A percentile compares a stretch with the other conserved stretches of the same genome.
phyloP scores from a whole-genome alignment of 2,797 vertebrate species.

The Fundulus diaphanus region DNA sequence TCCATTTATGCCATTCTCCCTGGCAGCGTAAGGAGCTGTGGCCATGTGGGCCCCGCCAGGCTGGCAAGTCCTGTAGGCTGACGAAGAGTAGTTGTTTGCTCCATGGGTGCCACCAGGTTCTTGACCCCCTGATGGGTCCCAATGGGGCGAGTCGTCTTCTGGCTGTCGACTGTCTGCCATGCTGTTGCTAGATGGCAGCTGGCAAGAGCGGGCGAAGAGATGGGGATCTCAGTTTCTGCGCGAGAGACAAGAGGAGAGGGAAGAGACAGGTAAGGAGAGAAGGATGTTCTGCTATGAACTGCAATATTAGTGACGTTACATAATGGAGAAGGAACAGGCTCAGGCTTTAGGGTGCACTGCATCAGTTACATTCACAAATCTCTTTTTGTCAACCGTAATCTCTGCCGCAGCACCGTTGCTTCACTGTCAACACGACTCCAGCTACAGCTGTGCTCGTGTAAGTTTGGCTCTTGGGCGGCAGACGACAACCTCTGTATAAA shows the following conservation, averaged over 20 bases:
- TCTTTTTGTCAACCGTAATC: conserved; percentile 54
- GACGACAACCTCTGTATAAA: conserved; percentile 58
- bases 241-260: conserved; percentile 16
- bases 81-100: conserved; percentile 91
- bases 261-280: conserved; percentile 9
- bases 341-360: conserved; percentile 22
- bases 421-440: conserved; percentile 41
- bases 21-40: conserved; percentile 80
- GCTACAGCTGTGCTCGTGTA: conserved; percentile 20
- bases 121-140: conserved; percentile 86
- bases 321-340: conserved; percentile 22
- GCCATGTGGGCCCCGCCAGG: conserved; percentile 76
- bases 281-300: conserved; percentile 24
- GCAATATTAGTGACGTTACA: conserved; percentile 20
- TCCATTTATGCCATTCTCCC: conserved; percentile 98
- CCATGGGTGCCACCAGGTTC: conserved; percentile 86
- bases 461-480: conserved; percentile 43
- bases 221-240: conserved; percentile 54
- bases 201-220: conserved; percentile 44
- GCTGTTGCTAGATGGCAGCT: conserved; percentile 70
- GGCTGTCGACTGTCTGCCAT: conserved; percentile 97
- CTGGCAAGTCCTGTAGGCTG: conserved; percentile 85
- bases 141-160: conserved; percentile 89
- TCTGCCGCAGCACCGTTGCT: conserved; percentile 33
- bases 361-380: conserved; percentile 54